phyloP scores from a whole-genome alignment of 2,888 invertebrate species.

The Monochamus alternatus region DNA sequence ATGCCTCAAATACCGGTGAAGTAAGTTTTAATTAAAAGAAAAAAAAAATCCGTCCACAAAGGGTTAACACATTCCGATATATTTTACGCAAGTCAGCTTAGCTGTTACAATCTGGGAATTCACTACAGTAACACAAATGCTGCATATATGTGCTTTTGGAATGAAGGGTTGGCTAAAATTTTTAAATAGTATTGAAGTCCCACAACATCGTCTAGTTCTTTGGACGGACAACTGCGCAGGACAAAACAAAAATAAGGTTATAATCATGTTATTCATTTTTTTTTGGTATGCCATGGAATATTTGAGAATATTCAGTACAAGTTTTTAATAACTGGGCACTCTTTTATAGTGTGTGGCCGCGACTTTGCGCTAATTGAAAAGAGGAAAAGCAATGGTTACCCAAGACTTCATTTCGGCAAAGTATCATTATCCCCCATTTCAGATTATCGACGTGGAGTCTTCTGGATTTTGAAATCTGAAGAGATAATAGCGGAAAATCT shows the following conservation, averaged over 20 bases:
- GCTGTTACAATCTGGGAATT: not conserved
- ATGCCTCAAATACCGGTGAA: no score
- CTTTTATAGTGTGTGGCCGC: conserved; percentile 23
- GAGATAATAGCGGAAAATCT: conserved; percentile 9
- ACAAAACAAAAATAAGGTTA: conserved; percentile 35
- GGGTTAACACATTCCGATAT: not conserved
- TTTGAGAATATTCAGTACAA: conserved; percentile 32
- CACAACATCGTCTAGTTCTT: conserved; percentile 10
- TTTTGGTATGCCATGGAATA: conserved; percentile 31
- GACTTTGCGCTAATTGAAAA: conserved; percentile 35
- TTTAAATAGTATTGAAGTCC: conserved; percentile 16
- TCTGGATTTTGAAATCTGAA: conserved; percentile 27
- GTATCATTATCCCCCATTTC: conserved; percentile 29
- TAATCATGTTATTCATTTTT: conserved; percentile 24
- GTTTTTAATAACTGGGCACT: conserved; percentile 29
- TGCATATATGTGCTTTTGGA: not conserved
- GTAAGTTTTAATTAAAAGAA: no score
- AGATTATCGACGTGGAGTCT: conserved; percentile 27
- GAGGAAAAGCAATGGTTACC: conserved; percentile 28
- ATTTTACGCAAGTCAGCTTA: not conserved
- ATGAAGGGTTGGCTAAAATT: not conserved
- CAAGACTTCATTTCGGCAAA: conserved; percentile 26
- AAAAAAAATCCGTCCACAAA: no score
- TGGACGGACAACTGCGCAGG: conserved; percentile 23
- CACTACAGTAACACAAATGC: not conserved